These are phyloP conservation scores for Pseudomugil gertrudae DNA, from an alignment of 2,797 vertebrate species.

Conservation along the genomic window DNA sequence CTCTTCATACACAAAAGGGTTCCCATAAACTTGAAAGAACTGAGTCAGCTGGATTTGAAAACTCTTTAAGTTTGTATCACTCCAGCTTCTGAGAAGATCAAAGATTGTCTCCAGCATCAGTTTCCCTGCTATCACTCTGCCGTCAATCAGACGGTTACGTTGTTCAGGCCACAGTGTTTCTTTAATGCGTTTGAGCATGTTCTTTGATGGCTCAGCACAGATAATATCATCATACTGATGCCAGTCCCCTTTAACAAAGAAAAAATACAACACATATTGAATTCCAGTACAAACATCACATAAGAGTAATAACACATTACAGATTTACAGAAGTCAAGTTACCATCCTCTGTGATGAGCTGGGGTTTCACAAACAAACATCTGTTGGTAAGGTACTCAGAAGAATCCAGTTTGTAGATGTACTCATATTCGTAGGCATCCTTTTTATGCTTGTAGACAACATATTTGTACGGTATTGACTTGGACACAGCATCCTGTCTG, in stretches of 20 bases:
- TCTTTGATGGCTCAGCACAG: constrained; percentile 65
- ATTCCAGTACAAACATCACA: neutral
- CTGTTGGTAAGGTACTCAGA: constrained; percentile 66
- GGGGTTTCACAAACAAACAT: constrained; percentile 74
- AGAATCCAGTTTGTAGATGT: constrained; percentile 83
- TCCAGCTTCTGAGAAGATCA: constrained; percentile 84
- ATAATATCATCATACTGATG: constrained; percentile 96
- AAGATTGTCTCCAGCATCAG: constrained; percentile 88
- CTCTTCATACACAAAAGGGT: constrained; percentile 73
- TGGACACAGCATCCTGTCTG: neutral
- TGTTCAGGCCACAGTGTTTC: accelerated
- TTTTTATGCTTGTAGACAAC: constrained; percentile 47
- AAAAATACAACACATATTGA: neutral
- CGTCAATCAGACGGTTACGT: constrained; percentile 63
- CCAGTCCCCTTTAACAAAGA: constrained; percentile 83
- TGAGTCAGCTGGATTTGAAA: constrained; percentile 85
- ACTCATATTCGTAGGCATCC: constrained; percentile 66
- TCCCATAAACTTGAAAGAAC: constrained; percentile 71
- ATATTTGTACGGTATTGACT: constrained; percentile 90
- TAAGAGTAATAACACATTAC: neutral
- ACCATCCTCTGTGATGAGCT: constrained; percentile 68
- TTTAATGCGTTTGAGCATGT: accelerated
- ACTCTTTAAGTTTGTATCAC: constrained; percentile 74
- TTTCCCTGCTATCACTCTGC: constrained; percentile 81
- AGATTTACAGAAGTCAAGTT: neutral